These are phyloP conservation scores for Lophius americanus DNA, from an alignment of 2,797 vertebrate species.

Conservation along the genomic window DNA sequence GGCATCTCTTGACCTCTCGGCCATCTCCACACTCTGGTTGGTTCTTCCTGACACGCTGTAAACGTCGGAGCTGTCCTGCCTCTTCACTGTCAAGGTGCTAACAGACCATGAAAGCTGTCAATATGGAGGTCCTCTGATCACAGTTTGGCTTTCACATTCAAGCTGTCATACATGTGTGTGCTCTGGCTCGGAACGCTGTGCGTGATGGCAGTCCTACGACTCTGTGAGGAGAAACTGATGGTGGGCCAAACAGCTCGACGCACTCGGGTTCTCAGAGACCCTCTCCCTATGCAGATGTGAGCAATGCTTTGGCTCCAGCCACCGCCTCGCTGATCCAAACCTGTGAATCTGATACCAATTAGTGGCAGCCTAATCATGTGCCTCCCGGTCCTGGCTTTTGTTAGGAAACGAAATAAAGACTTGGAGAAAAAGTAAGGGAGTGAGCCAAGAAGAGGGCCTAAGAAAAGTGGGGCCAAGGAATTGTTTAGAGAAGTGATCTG, in stretches of 20 bases:
- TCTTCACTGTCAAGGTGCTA: slow-evolving; percentile 72
- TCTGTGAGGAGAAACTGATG: slow-evolving; percentile 53
- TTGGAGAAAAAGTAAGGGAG: slow-evolving; percentile 40
- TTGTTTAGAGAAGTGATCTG: slow-evolving; percentile 68
- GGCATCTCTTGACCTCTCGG: slow-evolving; percentile 33
- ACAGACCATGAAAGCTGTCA: slow-evolving; percentile 74
- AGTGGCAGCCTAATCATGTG: slow-evolving; percentile 75
- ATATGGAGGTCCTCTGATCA: slow-evolving; percentile 69
- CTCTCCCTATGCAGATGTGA: slow-evolving; percentile 66
- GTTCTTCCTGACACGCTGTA: slow-evolving; percentile 42
- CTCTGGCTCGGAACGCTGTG: slow-evolving; percentile 41
- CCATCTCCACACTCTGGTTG: slow-evolving; percentile 27
- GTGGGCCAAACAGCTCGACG: slow-evolving; percentile 61
- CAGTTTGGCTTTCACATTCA: slow-evolving; percentile 65
- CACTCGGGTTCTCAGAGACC: slow-evolving; percentile 50
- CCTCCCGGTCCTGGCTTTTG: slow-evolving; percentile 70
- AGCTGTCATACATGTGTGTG: slow-evolving; percentile 56
- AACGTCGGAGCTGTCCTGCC: slow-evolving; percentile 62
- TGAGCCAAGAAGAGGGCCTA: slow-evolving; percentile 27
- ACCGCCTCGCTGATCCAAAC: slow-evolving; percentile 65
- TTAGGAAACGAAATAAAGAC: slow-evolving; percentile 56
- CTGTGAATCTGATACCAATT: slow-evolving; percentile 83
- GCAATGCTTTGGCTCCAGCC: slow-evolving; percentile 62
- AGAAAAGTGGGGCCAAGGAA: slow-evolving; percentile 25
- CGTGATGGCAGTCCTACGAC: slow-evolving; percentile 59